Evolutionary conservation across 2,113 vertebrate species (phyloP).

Genomic region (Oryzias woworae): DNA sequence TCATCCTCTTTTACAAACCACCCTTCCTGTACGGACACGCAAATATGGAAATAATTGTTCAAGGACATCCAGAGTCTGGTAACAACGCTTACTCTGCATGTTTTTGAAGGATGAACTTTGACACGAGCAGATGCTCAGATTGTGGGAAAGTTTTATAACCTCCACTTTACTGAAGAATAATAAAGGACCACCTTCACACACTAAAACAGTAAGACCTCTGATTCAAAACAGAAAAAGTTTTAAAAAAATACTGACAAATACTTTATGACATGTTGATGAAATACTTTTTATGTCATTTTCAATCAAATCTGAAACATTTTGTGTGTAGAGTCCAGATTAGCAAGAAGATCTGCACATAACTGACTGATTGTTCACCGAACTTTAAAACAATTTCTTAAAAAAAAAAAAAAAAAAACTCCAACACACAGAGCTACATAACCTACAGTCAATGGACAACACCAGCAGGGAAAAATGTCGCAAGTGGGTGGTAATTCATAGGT

Average conservation of each 20-base stretch:
- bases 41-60: constrained; percentile 43
- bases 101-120: neutral
- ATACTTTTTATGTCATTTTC: too few relatives aligned
- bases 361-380: too few relatives aligned
- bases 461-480: constrained; percentile 8
- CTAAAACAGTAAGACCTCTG: constrained; percentile 22
- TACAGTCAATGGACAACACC: constrained; percentile 2
- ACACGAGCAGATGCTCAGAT: too few relatives aligned
- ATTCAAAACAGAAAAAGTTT: constrained; percentile 13
- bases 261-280: too few relatives aligned
- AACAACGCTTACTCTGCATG: constrained; percentile 51
- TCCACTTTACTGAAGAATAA: neutral
- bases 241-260: constrained; percentile 3
- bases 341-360: too few relatives aligned
- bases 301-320: too few relatives aligned
- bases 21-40: constrained; percentile 10
- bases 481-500: constrained; percentile 26
- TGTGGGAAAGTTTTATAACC: too few relatives aligned
- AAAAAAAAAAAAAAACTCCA: too few relatives aligned
- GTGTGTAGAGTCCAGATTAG: too few relatives aligned
- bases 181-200: neutral
- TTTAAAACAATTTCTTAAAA: too few relatives aligned
- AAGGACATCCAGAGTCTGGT: constrained; percentile 50
- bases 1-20: constrained; percentile 1
- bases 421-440: neutral